Evolutionary conservation across 2,797 vertebrate species (phyloP).

Genomic region (Leptatherina wallacei): DNA sequence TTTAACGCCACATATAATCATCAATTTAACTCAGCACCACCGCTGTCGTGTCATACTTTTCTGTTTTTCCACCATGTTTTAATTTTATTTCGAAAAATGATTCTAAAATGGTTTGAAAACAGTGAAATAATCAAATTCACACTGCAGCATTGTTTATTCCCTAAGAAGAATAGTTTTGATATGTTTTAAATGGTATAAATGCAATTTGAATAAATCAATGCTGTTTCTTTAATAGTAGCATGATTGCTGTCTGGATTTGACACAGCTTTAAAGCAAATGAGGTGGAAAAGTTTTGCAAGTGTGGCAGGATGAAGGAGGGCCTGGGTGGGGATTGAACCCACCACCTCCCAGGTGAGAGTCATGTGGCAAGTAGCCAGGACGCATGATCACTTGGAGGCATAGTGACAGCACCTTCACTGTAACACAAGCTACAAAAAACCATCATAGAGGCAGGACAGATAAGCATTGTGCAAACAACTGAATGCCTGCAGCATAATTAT

Average conservation of each 20-base stretch:
- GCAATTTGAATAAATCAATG: background rate
- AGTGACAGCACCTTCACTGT: too few species aligned
- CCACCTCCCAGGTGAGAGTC: too few species aligned
- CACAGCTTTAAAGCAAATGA: background rate
- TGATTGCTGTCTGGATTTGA: background rate
- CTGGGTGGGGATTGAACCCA: background rate
- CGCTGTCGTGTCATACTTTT: background rate
- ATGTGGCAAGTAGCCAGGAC: too few species aligned
- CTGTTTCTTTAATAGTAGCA: background rate
- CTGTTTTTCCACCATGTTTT: background rate
- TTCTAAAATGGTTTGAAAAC: background rate
- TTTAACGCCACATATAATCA: background rate
- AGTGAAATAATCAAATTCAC: background rate
- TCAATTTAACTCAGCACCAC: too few species aligned
- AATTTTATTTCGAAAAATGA: background rate
- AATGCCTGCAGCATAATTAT: background rate
- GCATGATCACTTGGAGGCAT: too few species aligned
- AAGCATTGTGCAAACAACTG: background rate
- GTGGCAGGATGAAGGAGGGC: too few species aligned
- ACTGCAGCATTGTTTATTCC: background rate
- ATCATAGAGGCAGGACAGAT: background rate
- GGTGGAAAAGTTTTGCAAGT: background rate
- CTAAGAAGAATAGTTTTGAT: background rate
- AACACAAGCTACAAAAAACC: background rate
- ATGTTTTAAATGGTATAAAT: background rate